Base-by-base conservation (phyloP, 2,113 vertebrate species). In the Lepus timidus region DNA sequence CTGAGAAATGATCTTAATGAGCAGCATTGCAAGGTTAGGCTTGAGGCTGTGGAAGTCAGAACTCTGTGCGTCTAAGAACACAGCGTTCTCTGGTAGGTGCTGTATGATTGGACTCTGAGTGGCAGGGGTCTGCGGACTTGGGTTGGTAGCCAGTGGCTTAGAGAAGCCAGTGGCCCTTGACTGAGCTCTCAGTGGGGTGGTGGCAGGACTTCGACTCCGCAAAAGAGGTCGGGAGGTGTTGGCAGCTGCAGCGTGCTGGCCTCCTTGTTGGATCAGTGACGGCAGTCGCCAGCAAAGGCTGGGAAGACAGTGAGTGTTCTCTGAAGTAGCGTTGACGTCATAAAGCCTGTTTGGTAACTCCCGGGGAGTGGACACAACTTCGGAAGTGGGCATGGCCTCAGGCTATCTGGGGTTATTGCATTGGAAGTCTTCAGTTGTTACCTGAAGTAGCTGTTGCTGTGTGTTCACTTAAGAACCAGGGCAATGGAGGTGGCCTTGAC, bases 351-450 rank as follows among this genome's bases (percentile, higher is more conserved):
- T 91, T 55, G 88, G 49, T 76, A 67, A 67, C 65, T 68, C 76
- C 12, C 52, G 36, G 74, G 39, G 19, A 19, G 23, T 29, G 44
- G 71, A 31, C 62, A 65, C 29, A 65, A 68, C 68, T 79, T 61
- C 55, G 52, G 33, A 88, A 91, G 39, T 58, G 81, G 64, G 70
- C 81, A 94, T 79, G 67, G 16, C 49, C 33, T 76, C 44, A 91
- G 31, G 31, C 13, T 33, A 9, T 51, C 23, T 6, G 9, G n/a
- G 6, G 3, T 29, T 3, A 0, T 94, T 78, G 33, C 4, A 4
- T 20, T n/a, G 20, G 39, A 75, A 70, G 7, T 70, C 62, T 76
- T 83, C 61, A 25, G 14, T 44, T 79, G 80, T 52, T 84, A 49
- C 39, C 58, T 67, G 52, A 29, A 79, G 44, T 86, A 64, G 19